Evolutionary conservation across 2,888 invertebrate species (phyloP), one percentile per base, ranked within the genome.

Genomic region (Euspilapteryx auroguttella): DNA sequence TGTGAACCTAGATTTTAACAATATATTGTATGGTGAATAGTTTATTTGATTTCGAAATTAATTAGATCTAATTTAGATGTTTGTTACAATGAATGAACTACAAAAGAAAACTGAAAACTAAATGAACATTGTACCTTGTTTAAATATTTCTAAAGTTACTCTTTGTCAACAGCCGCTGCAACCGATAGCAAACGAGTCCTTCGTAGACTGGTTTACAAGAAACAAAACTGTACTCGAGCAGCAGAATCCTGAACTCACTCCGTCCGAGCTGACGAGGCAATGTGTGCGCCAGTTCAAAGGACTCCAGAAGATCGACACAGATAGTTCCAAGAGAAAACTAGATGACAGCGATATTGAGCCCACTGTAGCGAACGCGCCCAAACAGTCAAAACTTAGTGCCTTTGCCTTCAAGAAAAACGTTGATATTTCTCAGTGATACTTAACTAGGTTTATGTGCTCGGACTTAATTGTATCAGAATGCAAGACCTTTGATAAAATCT

Each of bases 161-260:
- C n/a, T n/a, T n/a, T n/a, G n/a, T n/a, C n/a, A n/a, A n/a, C 55
- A 75, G 75, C 53, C 57, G 3, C 34, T 56, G 20, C 56, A 58
- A 38, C 61, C 65, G 1, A 35, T 49, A 1, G 55, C 55, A 15
- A 65, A 64, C n/a, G 78, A 79, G 47, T 64, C 75, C 3, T 85
- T 84, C 42, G 55, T 79, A 12, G 65, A 71, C 17, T 86, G 85
- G 85, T 82, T 79, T 37, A 57, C 69, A 1, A 71, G 78, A 32
- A 80, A 82, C 44, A 83, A 80, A 44, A 39, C 62, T 3, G 40
- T 49, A 8, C 45, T 86, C n/a, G 75, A 81, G 40, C 56, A 58
- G 24, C 77, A 83, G 40, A 64, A 79, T 41, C 79, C 83, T 0
- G 78, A 79, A 7, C 42, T 79, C 8, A 63, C 65, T 3, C 55